Base-by-base conservation (phyloP, 2,888 invertebrate species). In the Lasioglossum leucozonium region DNA sequence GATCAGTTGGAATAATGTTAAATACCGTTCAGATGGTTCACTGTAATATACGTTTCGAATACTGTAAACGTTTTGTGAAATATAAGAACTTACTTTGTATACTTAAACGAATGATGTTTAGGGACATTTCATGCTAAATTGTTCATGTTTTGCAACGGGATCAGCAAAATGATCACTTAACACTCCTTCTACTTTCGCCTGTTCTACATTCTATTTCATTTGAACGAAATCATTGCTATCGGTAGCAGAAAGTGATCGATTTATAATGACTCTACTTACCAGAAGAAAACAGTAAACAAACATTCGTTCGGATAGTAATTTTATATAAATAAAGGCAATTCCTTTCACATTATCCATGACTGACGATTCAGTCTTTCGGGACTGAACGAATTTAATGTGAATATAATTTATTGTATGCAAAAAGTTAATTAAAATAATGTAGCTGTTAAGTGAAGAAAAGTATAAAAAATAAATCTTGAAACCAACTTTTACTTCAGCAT, bases 1-100 rank as follows among this genome's bases (percentile, higher is more conserved):
- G 96, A 96, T 4, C 96, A 97, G 90, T 94, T 96, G 73, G 95
- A 95, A 82, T 93, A 95, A 86, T 85, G 84, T 81, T 85, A 47
- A 85, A 79, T 82, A 74, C 76, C 72, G 26, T 55, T 74, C 67
- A 78, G 72, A 69, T 37, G 65, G 81, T 62, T 67, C 67, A 79
- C 72, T 81, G 79, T 83, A 88, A 79, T 77, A 85, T 85, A 86
- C 58, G 74, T 75, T 42, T 58, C 69, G 69, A 85, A 26, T 80
- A 79, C 51, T 79, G 85, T 82, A 87, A 74, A 77, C 77, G 77
- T 82, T 77, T 67, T 62, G 65, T 77, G 82, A 87, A 82, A 86
- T 82, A 77, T 26, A 85, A 75, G 30, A 83, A 69, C 26, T 76
- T 76, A 85, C 76, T 85, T 85, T 80, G 77, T 82, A 80, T 75